A percentile compares a stretch with the other conserved stretches of the same genome.
Conservation (phyloP, 2,113 vertebrate genomes). For the Chlorocebus sabaeus region DNA sequence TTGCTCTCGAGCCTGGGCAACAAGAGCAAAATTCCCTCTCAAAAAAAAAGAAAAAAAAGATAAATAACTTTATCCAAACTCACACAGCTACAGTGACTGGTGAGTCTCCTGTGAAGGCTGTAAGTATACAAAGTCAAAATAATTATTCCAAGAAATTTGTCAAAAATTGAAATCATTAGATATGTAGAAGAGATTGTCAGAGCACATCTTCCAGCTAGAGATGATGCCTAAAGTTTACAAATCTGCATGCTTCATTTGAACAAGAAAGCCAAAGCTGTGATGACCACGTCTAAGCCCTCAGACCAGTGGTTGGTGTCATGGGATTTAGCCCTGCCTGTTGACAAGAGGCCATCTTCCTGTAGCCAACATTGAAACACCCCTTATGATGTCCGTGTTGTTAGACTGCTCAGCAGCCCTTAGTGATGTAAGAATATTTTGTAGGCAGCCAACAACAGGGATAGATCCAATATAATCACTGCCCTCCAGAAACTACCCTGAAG, state of each 20-base stretch:
- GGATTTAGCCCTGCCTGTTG: neutral
- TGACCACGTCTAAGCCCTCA: neutral
- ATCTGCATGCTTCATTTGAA: neutral
- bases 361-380: neutral
- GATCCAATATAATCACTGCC: neutral
- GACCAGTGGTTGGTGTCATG: neutral
- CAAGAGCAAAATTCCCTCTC: no score
- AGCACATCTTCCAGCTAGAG: no score
- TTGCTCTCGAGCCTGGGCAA: no score
- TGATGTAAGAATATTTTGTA: neutral
- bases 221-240: neutral
- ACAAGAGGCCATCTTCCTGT: neutral
- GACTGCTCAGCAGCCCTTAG: neutral
- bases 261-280: neutral
- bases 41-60: neutral
- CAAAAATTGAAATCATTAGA: neutral
- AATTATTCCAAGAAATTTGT: neutral
- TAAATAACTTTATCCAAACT: neutral
- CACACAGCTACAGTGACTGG: neutral
- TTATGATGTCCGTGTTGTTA: neutral
- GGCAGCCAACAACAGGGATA: neutral
- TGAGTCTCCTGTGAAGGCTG: neutral
- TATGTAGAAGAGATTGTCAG: neutral
- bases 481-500: neutral
- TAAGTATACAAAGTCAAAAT: neutral